phyloP scores from a whole-genome alignment of 2,888 invertebrate genomes.

The Eutolmus rufibarbis region DNA sequence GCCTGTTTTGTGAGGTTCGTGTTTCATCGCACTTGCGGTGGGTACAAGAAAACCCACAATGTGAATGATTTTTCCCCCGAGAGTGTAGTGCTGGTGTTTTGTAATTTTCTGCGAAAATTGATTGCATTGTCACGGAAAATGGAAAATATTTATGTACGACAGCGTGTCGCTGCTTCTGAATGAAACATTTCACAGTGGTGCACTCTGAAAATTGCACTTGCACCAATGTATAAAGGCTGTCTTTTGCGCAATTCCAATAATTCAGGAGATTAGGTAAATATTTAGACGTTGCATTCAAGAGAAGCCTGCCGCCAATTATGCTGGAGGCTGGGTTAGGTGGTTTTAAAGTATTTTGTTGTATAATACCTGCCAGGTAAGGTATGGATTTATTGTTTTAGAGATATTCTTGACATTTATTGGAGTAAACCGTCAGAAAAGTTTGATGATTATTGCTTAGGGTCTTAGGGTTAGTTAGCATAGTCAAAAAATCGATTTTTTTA shows the following conservation, averaged over 20 bases:
- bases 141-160: conserved; percentile 19
- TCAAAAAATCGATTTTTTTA: too few species aligned
- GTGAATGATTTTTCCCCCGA: not conserved
- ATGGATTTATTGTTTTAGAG: not conserved
- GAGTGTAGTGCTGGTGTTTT: not conserved
- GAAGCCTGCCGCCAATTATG: not conserved
- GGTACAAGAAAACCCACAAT: conserved; percentile 1
- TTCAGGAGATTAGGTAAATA: conserved; percentile 12
- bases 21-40: not conserved
- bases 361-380: not conserved
- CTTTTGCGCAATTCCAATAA: not conserved
- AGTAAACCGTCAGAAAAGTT: not conserved
- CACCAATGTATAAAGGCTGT: not conserved
- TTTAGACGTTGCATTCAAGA: not conserved
- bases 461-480: too few species aligned
- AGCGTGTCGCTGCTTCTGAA: conserved; percentile 15
- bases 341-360: not conserved
- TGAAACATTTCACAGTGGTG: not conserved
- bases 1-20: not conserved
- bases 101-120: conserved; percentile 25
- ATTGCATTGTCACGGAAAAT: conserved; percentile 25
- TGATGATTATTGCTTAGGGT: not conserved
- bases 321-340: not conserved
- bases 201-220: not conserved
- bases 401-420: not conserved